Evolutionary conservation across 1,140 invertebrate genomes (phyloP), one percentile per base, ranked within the genome.

Genomic region (Prorops nasuta): DNA sequence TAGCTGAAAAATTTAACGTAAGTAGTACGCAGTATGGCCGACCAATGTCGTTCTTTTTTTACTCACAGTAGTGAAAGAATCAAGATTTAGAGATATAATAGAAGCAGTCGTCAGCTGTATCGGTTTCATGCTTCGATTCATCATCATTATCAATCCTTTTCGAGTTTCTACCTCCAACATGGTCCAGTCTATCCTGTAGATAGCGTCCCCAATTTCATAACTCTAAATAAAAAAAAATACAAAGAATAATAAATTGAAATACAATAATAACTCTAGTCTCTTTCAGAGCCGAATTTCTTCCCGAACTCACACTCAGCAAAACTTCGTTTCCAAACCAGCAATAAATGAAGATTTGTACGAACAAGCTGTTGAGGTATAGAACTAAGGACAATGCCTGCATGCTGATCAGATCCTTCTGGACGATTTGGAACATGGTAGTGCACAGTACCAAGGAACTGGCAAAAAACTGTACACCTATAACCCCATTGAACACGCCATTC

Each of bases 301-400:
- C 18, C 9, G 9, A 34, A 36, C 63, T 63, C 72, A 80, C 81
- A 65, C 72, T 72, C 21, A 79, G 62, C 3, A 79, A 81, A 1
- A 83, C 72, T 62, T 82, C 77, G 58, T 79, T 80, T n/a, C 80
- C 80, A 49, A 78, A 82, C 80, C 80, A 83, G 58, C 80, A 82
- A 49, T 82, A 82, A 2, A 81, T 56, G 41, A 76, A 76, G 17
- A 82, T 63, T 47, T 82, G 62, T 16, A 57, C 22, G 1, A 56
- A 40, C 45, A 60, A 55, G 8, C 44, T 56, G 39, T 54, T 40
- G 6, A 64, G 40, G 35, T 63, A 69, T 10, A 44, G 41, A 12
- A 49, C 36, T 10, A 51, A 44, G 21, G 41, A 57, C 0, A 49
- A 21, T 15, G 66, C 56, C 15, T 59, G 76, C 10, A 76, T 72